phyloP scores from a whole-genome alignment of 2,888 invertebrate genomes.

The Acleris holmiana region DNA sequence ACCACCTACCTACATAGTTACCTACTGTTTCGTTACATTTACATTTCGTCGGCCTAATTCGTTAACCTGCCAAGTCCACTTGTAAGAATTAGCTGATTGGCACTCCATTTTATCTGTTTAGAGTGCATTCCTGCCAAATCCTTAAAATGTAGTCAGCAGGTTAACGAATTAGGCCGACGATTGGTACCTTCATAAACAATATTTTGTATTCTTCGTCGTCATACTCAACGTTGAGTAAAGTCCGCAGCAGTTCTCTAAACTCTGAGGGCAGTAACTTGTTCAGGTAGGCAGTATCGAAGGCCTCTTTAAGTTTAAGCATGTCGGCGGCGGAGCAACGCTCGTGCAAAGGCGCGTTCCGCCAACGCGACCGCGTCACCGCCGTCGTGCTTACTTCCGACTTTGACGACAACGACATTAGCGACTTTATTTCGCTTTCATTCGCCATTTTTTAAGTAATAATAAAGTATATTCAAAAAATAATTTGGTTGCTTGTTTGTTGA shows the following conservation, averaged over 20 bases:
- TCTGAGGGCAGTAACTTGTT: conserved; percentile 69
- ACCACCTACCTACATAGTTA: too few species aligned
- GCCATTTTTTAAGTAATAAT: conserved; percentile 50
- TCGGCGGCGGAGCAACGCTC: conserved; percentile 72
- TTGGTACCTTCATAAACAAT: conserved; percentile 85
- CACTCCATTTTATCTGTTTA: too few species aligned
- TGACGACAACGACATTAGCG: conserved; percentile 61
- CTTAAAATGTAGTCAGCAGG: too few species aligned
- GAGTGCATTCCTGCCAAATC: too few species aligned
- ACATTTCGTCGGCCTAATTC: too few species aligned
- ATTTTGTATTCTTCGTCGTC: conserved; percentile 85
- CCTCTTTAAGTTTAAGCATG: conserved; percentile 73
- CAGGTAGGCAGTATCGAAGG: conserved; percentile 69
- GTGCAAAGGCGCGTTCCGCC: conserved; percentile 67
- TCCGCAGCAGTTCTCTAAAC: conserved; percentile 69
- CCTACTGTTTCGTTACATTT: too few species aligned
- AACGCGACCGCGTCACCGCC: conserved; percentile 48
- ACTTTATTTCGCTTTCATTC: conserved; percentile 64
- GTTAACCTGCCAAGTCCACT: too few species aligned
- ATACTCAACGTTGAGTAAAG: conserved; percentile 75
- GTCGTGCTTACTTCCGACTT: conserved; percentile 66
- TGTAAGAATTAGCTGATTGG: too few species aligned
- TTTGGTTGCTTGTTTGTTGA: too few species aligned
- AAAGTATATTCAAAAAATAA: too few species aligned
- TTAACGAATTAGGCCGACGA: too few species aligned